Evolutionary conservation across 2,797 vertebrate species (phyloP).

Genomic region (Sebastes matsubarae): DNA sequence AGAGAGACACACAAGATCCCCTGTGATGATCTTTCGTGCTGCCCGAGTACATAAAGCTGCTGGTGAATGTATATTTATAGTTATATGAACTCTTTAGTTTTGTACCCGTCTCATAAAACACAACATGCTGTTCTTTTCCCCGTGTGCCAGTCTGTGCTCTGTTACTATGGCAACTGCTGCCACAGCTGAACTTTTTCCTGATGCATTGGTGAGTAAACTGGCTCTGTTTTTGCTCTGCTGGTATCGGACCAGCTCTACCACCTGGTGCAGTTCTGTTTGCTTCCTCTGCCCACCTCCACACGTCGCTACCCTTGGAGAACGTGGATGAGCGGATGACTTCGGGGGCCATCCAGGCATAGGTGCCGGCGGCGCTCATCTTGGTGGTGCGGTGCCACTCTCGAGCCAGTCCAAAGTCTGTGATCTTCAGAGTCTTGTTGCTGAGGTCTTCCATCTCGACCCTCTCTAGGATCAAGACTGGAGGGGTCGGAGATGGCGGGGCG

Average conservation of each 20-base stretch:
- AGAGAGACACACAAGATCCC: not conserved
- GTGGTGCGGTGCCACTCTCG: constrained; percentile 98
- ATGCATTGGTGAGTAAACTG: not conserved
- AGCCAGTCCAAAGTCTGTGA: constrained; percentile 98
- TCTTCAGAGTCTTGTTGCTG: constrained; percentile 96
- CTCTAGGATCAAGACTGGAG: constrained; percentile 93
- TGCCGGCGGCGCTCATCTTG: constrained; percentile 98
- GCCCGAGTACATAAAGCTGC: not conserved
- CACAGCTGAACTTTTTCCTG: constrained; percentile 12
- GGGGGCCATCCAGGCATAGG: constrained; percentile 98
- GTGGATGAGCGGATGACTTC: constrained; percentile 97
- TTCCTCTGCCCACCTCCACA: constrained; percentile 91
- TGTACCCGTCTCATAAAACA: not conserved
- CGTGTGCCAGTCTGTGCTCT: constrained; percentile 14
- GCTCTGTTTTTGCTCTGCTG: not conserved
- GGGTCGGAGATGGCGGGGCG: constrained; percentile 5
- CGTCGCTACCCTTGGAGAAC: constrained; percentile 98
- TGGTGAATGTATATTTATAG: not conserved
- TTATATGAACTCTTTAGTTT: not conserved
- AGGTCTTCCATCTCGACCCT: constrained; percentile 94
- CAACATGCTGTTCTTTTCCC: not conserved
- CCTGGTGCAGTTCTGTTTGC: not conserved
- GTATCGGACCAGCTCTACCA: constrained; percentile 9
- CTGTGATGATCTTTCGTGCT: not conserved
- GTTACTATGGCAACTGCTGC: constrained; percentile 57